Conservation (phyloP, 1,140 invertebrate genomes). For the Drosophila micromelanica region DNA sequence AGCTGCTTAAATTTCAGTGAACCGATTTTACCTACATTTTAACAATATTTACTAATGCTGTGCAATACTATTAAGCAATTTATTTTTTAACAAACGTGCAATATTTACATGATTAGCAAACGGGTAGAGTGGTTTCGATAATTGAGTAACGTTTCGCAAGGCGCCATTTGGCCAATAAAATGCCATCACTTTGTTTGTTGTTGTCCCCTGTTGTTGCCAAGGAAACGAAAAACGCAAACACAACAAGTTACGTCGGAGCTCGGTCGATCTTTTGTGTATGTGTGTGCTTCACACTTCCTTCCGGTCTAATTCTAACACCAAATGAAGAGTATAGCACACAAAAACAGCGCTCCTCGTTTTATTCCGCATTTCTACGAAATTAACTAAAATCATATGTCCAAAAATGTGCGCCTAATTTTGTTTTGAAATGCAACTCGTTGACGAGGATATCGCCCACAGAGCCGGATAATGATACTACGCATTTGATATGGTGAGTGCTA, state of each 20-base stretch:
- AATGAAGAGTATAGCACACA: conserved; percentile 25
- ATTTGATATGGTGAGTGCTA: conserved; percentile 48
- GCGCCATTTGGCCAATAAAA: conserved; percentile 30
- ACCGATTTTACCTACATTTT: conserved; percentile 13
- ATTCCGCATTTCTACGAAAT: conserved; percentile 13
- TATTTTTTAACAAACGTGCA: conserved; percentile 21
- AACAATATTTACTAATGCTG: not conserved
- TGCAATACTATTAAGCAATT: conserved; percentile 22
- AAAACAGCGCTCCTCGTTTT: not conserved
- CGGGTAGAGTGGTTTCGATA: not conserved
- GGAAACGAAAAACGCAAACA: conserved; percentile 74
- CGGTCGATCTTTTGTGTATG: conserved; percentile 40
- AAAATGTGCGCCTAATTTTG: conserved; percentile 29
- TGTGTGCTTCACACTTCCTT: conserved; percentile 62
- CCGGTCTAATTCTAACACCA: conserved; percentile 65
- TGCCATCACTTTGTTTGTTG: conserved; percentile 57
- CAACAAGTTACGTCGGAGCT: conserved; percentile 67
- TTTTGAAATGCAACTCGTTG: conserved; percentile 9
- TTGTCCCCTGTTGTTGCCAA: conserved; percentile 69
- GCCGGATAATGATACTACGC: conserved; percentile 30
- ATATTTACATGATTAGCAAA: conserved; percentile 12
- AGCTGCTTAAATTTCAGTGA: conserved; percentile 34
- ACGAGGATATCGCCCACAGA: not conserved
- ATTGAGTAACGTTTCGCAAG: not conserved
- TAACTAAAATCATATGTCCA: conserved; percentile 8